Conservation (phyloP, 2,113 vertebrate species). For the Megaptera novaeangliae region DNA sequence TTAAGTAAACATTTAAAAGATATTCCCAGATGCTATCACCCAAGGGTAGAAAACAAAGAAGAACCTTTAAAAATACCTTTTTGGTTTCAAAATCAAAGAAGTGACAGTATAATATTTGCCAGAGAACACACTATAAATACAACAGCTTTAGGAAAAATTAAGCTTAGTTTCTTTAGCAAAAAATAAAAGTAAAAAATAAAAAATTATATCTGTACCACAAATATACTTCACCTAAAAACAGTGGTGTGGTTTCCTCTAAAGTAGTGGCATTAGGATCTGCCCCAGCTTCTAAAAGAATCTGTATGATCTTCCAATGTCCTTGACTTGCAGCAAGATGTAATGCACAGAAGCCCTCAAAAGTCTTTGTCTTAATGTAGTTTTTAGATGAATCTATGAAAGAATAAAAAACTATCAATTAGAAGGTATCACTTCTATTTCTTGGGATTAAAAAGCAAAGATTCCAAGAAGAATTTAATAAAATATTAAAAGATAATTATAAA, state of each 20-base stretch:
- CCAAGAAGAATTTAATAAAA: constrained; percentile 13
- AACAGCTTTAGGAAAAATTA: neutral
- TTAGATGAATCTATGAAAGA: constrained; percentile 75
- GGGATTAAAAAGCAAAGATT: constrained; percentile 39
- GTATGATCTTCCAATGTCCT: constrained; percentile 81
- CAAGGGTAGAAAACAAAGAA: constrained; percentile 9
- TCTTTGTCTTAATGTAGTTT: constrained; percentile 84
- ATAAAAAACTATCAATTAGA: neutral
- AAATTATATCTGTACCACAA: neutral
- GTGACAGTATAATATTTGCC: neutral
- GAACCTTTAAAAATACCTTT: constrained; percentile 27
- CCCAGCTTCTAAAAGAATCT: constrained; percentile 84
- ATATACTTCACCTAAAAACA: constrained; percentile 88
- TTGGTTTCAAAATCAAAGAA: constrained; percentile 41
- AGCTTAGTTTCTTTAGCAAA: neutral
- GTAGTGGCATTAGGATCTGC: constrained; percentile 86
- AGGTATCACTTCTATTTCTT: neutral
- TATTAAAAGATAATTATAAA: constrained; percentile 3
- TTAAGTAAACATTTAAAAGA: constrained; percentile 19
- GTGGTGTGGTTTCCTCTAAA: constrained; percentile 86
- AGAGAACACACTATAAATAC: neutral
- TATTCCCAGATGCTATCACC: neutral
- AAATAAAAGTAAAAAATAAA: neutral
- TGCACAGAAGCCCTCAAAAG: constrained; percentile 88
- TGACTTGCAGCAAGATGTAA: constrained; percentile 87